Evolutionary conservation across 2,113 vertebrate genomes (phyloP).

Genomic region (Proteles cristata): DNA sequence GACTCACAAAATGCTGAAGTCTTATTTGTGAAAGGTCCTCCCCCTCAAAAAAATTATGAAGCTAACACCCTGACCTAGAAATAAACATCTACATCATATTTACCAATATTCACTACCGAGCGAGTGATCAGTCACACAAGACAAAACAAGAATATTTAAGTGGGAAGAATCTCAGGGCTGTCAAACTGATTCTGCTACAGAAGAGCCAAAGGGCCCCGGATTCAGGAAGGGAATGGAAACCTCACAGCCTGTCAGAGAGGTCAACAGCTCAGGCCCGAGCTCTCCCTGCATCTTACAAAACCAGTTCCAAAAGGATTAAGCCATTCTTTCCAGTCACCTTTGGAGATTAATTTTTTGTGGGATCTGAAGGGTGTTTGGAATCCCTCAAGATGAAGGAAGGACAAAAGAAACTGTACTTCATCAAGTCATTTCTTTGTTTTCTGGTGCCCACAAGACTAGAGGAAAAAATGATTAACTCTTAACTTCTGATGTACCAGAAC

Average conservation of each 20-base stretch:
- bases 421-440: constrained; percentile 69
- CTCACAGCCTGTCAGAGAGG: constrained; percentile 4
- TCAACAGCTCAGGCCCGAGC: not conserved
- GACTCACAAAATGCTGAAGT: not conserved
- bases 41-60: not conserved
- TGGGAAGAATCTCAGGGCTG: not conserved
- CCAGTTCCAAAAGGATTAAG: constrained; percentile 40
- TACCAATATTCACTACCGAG: not conserved
- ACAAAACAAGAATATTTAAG: not conserved
- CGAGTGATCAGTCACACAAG: not conserved
- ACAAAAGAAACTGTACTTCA: constrained; percentile 67
- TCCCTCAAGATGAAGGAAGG: constrained; percentile 73
- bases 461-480: constrained; percentile 66
- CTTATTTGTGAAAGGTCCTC: not conserved
- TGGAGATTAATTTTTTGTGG: constrained; percentile 68
- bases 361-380: constrained; percentile 64
- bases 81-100: not conserved
- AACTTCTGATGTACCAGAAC: constrained; percentile 42
- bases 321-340: constrained; percentile 52
- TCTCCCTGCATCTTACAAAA: not conserved
- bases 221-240: not conserved
- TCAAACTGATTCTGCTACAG: not conserved
- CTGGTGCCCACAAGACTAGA: constrained; percentile 51
- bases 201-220: not conserved
- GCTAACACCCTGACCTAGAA: not conserved